Evolutionary conservation across 1,140 invertebrate genomes (phyloP).

Genomic region (Apis cerana): DNA sequence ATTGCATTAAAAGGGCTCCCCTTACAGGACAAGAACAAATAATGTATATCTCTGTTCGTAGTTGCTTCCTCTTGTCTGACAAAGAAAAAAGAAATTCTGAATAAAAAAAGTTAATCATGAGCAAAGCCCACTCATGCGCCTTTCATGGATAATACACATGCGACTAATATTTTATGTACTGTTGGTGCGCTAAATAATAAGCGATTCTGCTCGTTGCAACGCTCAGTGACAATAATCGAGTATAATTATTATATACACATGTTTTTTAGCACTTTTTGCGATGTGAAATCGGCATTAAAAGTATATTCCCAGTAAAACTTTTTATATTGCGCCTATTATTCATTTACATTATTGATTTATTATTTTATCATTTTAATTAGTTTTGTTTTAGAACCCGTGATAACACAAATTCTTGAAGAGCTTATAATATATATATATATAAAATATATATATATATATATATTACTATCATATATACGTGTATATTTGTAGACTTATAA

Average conservation of each 20-base stretch:
- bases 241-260: conserved; percentile 39
- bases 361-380: conserved; percentile 15
- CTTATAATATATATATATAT: conserved; percentile 14
- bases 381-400: not conserved
- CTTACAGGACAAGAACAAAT: not conserved
- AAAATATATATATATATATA: conserved; percentile 1
- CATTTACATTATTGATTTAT: not conserved
- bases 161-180: conserved; percentile 53
- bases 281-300: conserved; percentile 26
- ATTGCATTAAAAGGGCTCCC: conserved; percentile 6
- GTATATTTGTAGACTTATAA: not conserved
- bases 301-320: not conserved
- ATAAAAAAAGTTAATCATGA: conserved; percentile 11
- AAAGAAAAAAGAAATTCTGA: conserved; percentile 15
- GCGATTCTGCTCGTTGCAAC: conserved; percentile 58
- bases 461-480: conserved; percentile 20
- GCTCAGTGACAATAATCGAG: conserved; percentile 61
- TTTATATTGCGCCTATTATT: conserved; percentile 29
- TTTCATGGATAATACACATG: conserved; percentile 41
- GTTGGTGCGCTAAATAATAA: conserved; percentile 46
- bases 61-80: conserved; percentile 27
- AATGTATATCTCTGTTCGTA: conserved; percentile 27
- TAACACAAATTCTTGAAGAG: conserved; percentile 29
- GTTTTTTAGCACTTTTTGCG: conserved; percentile 47
- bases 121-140: conserved; percentile 29